Evolutionary conservation across 2,113 vertebrate genomes (phyloP).

Genomic region (Calyptomena viridis): DNA sequence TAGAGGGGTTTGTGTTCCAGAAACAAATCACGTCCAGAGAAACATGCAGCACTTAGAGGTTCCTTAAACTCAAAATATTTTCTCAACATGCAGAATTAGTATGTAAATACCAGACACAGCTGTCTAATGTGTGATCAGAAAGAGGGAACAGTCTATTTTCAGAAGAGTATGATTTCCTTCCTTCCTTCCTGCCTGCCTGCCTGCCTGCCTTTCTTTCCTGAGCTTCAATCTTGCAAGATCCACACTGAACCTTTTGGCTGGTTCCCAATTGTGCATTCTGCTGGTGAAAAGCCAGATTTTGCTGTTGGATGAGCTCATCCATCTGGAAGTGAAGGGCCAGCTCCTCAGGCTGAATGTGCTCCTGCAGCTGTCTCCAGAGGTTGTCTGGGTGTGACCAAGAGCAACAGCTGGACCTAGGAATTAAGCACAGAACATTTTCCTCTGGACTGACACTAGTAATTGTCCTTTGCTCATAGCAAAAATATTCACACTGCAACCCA

Average conservation of each 20-base stretch:
- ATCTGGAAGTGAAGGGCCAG: background rate
- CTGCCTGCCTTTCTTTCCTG: background rate
- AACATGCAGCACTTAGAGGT: background rate
- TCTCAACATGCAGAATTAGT: background rate
- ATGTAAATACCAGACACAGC: background rate
- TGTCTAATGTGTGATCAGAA: background rate
- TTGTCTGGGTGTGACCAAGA: background rate
- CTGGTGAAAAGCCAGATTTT: background rate
- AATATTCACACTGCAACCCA: background rate
- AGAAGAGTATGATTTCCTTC: background rate
- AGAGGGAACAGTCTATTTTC: background rate
- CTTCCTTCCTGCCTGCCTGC: background rate
- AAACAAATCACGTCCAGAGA: background rate
- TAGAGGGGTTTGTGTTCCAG: background rate
- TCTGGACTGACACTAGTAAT: background rate
- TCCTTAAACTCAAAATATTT: background rate
- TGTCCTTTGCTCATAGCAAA: background rate
- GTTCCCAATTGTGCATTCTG: rapidly evolving
- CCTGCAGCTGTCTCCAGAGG: rapidly evolving
- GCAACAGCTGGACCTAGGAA: background rate
- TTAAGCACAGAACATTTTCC: background rate
- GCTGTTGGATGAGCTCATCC: background rate
- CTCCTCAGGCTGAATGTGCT: rapidly evolving
- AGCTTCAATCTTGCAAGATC: background rate
- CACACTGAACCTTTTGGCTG: background rate